Evolutionary conservation across 2,888 invertebrate species (phyloP).

Genomic region (Lycaena phlaeas): DNA sequence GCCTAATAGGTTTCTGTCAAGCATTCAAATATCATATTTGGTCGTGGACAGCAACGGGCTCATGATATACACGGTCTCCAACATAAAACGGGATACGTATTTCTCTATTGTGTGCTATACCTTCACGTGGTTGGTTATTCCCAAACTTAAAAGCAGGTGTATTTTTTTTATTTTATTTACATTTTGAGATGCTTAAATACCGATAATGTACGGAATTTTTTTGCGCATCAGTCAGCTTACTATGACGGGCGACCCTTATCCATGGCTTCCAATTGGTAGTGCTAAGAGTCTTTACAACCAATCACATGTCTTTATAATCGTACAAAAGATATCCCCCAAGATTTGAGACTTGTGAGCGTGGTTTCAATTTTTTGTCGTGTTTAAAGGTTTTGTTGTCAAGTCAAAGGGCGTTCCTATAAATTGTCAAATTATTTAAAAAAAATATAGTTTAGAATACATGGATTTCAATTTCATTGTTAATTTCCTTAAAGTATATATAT

Average conservation of each 20-base stretch:
- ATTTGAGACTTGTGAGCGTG: conserved; percentile 23
- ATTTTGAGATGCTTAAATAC: conserved; percentile 32
- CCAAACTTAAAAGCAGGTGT: conserved; percentile 31
- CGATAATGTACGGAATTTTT: conserved; percentile 42
- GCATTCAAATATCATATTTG: too few species aligned
- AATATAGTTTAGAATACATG: too few species aligned
- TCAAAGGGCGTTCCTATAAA: not conserved
- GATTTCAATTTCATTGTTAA: too few species aligned
- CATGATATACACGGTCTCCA: too few species aligned
- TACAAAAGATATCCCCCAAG: conserved; percentile 40
- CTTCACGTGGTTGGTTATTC: not conserved
- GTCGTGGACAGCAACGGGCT: too few species aligned
- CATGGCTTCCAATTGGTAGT: conserved; percentile 39
- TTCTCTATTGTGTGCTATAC: not conserved
- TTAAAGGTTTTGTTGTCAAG: not conserved
- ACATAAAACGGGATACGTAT: not conserved
- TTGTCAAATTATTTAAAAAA: too few species aligned
- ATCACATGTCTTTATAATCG: conserved; percentile 30
- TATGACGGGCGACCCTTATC: conserved; percentile 40
- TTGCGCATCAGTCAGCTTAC: conserved; percentile 43
- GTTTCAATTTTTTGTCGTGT: conserved; percentile 19
- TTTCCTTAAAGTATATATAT: too few species aligned
- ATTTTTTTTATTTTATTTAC: conserved; percentile 29
- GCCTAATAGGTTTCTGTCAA: too few species aligned
- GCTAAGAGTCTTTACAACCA: conserved; percentile 32